phyloP scores from a whole-genome alignment of 1,140 invertebrate species.

The Drosophila varians region DNA sequence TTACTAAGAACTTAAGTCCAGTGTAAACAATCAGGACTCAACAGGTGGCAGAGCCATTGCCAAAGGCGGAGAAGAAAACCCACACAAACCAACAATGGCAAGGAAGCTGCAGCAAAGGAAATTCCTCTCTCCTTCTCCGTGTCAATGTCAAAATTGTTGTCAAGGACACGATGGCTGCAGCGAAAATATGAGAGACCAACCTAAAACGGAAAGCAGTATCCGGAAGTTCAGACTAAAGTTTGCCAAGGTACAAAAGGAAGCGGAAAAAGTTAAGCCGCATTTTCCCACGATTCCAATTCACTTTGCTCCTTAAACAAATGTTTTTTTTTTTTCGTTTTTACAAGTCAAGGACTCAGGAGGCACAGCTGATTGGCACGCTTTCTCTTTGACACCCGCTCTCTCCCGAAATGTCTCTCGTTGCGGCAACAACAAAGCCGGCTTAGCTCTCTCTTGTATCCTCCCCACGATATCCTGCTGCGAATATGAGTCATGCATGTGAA shows the following conservation, averaged over 20 bases:
- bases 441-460: neutral
- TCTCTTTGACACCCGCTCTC: neutral
- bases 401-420: neutral
- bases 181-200: conserved; percentile 5
- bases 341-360: conserved; percentile 12
- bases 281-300: conserved; percentile 14
- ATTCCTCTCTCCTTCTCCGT: conserved; percentile 9
- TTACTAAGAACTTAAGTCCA: conserved; percentile 11
- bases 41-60: conserved; percentile 29
- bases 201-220: conserved; percentile 11
- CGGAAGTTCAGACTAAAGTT: conserved; percentile 23
- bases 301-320: conserved; percentile 1
- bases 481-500: conserved; percentile 71
- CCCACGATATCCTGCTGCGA: conserved; percentile 32
- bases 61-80: conserved; percentile 9
- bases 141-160: conserved; percentile 51
- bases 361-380: conserved; percentile 31
- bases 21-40: conserved; percentile 14
- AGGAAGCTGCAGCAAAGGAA: conserved; percentile 37
- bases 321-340: conserved; percentile 5
- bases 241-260: conserved; percentile 17
- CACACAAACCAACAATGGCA: conserved; percentile 21
- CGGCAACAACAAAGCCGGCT: conserved; percentile 34
- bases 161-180: conserved; percentile 32
- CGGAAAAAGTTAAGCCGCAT: conserved; percentile 19